Conservation (phyloP, 2,797 vertebrate genomes). For the Parauchenoglanis punctatus region DNA sequence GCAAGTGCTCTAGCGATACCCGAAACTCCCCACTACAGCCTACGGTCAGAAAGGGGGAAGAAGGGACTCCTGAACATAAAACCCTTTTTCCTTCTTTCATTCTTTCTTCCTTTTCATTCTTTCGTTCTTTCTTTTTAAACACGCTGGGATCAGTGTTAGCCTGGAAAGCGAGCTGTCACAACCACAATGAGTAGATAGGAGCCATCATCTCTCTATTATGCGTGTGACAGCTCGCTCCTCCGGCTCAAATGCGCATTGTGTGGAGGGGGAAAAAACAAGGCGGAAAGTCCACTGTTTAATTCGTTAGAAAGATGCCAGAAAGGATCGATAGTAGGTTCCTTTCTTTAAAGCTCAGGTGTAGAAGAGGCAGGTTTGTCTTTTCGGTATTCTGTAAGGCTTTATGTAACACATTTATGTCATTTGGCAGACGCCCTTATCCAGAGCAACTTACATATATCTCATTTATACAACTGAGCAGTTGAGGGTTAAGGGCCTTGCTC, state of each 20-base stretch:
- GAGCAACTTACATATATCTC: too few species aligned
- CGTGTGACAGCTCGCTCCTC: background rate
- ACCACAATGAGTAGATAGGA: background rate
- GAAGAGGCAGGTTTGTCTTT: background rate
- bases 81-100: background rate
- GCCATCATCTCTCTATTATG: background rate
- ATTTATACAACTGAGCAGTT: too few species aligned
- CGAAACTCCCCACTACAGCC: background rate
- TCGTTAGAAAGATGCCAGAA: background rate
- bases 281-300: background rate
- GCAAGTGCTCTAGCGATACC: conserved; percentile 1
- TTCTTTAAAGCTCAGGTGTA: background rate
- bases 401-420: background rate
- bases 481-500: too few species aligned
- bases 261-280: background rate
- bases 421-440: too few species aligned
- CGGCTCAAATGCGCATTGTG: conserved; percentile 2
- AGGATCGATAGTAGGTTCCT: background rate
- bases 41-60: background rate
- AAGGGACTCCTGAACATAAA: background rate
- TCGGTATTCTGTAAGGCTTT: background rate
- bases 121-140: background rate
- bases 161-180: background rate
- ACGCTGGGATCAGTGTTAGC: background rate
- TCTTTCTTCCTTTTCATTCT: background rate